These are phyloP conservation scores for Dipodomys stephensi DNA, from an alignment of 2,113 vertebrate genomes.

Conservation along the genomic window DNA sequence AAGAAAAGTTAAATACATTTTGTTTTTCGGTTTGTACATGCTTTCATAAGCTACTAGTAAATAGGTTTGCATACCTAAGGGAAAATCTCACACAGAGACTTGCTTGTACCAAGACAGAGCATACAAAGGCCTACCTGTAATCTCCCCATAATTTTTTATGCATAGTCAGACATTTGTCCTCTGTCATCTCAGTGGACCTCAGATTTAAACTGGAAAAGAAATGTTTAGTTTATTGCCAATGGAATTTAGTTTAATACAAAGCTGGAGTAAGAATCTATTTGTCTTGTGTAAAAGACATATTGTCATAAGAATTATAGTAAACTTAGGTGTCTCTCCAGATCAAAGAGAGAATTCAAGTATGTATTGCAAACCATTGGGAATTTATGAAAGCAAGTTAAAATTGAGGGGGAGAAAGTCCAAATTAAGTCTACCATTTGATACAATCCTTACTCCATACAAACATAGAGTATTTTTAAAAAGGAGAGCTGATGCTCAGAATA, in stretches of 20 bases:
- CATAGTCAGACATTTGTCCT: not conserved
- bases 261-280: not conserved
- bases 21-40: not conserved
- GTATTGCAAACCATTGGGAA: not conserved
- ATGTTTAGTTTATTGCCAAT: not conserved
- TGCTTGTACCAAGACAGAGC: not conserved
- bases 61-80: not conserved
- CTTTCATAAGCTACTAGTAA: not conserved
- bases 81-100: not conserved
- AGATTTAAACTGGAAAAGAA: not conserved
- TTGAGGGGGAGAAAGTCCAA: not conserved
- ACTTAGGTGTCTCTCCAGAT: not conserved
- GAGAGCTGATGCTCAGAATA: not conserved
- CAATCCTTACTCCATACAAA: not conserved
- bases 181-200: not conserved
- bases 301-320: too few species aligned
- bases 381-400: slow-evolving; percentile 4
- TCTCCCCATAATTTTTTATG: not conserved
- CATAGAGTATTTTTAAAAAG: not conserved
- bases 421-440: not conserved
- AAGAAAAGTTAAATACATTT: not conserved
- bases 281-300: too few species aligned
- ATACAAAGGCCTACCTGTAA: not conserved
- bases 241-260: not conserved
- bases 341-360: not conserved